Evolutionary conservation across 2,888 invertebrate genomes (phyloP).

Genomic region (Amphipoea lucens): DNA sequence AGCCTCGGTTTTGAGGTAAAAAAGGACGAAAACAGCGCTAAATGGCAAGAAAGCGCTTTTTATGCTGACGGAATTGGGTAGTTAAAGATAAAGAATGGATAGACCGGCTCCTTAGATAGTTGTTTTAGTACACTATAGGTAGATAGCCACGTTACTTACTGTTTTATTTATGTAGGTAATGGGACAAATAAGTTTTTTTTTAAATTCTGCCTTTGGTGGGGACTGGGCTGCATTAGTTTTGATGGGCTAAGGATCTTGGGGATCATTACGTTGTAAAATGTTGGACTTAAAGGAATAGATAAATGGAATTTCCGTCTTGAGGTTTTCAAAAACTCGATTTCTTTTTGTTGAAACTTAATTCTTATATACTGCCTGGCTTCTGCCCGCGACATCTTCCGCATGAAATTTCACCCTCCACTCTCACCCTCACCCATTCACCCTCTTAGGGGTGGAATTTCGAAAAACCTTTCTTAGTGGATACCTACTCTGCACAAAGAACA

Average conservation of each 20-base stretch:
- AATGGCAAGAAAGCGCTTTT: slow-evolving; percentile 88
- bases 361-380: too few species aligned
- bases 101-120: slow-evolving; percentile 79
- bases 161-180: slow-evolving; percentile 66
- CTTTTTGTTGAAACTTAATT: neutral
- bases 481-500: too few species aligned
- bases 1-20: slow-evolving; percentile 87
- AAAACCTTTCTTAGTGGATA: too few species aligned
- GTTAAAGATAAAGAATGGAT: slow-evolving; percentile 87
- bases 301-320: slow-evolving; percentile 41
- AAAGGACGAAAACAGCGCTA: slow-evolving; percentile 88
- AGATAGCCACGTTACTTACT: slow-evolving; percentile 64
- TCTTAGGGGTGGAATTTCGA: too few species aligned
- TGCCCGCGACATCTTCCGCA: too few species aligned
- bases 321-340: neutral
- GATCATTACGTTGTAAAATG: slow-evolving; percentile 15
- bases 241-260: slow-evolving; percentile 37
- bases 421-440: too few species aligned
- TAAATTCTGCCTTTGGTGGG: slow-evolving; percentile 39
- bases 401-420: too few species aligned
- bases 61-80: slow-evolving; percentile 86
- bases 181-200: slow-evolving; percentile 55
- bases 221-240: slow-evolving; percentile 49
- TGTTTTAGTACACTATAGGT: slow-evolving; percentile 70
- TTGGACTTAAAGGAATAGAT: slow-evolving; percentile 17